Conservation (phyloP, 2,888 invertebrate species). For the Amphimallon solstitiale region DNA sequence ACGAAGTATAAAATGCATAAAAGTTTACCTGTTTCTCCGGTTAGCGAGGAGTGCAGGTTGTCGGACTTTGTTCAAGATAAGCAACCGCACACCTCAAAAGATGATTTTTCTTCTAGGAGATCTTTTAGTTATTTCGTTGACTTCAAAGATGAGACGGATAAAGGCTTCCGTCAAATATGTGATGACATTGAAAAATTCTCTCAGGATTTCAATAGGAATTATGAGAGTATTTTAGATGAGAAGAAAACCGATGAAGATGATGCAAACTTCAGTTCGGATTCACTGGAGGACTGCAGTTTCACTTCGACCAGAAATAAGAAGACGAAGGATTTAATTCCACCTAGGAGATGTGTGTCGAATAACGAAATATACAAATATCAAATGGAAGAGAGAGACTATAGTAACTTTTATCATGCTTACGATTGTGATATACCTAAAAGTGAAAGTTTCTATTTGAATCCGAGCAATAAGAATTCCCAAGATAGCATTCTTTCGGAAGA, state of each 20-base stretch:
- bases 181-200: constrained; percentile 62
- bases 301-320: constrained; percentile 50
- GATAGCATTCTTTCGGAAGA: constrained; percentile 82
- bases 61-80: constrained; percentile 57
- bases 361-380: constrained; percentile 74
- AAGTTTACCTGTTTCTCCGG: constrained; percentile 84
- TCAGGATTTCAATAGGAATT: constrained; percentile 57
- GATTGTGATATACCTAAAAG: constrained; percentile 68
- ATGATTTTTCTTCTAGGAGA: constrained; percentile 58
- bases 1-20: constrained; percentile 66
- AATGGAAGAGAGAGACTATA: constrained; percentile 46
- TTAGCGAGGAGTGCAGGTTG: constrained; percentile 74
- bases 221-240: constrained; percentile 49
- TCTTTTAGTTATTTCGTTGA: constrained; percentile 76
- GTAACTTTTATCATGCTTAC: constrained; percentile 50
- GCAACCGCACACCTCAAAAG: constrained; percentile 29
- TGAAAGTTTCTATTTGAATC: constrained; percentile 84
- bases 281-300: constrained; percentile 76
- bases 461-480: constrained; percentile 75
- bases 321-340: constrained; percentile 64
- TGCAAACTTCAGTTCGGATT: constrained; percentile 82
- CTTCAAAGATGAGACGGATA: constrained; percentile 64
- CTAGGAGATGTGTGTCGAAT: constrained; percentile 78
- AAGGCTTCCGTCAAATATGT: constrained; percentile 59
- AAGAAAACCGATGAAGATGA: constrained; percentile 65